phyloP scores from a whole-genome alignment of 1,140 invertebrate species.

The Copidosoma floridanum region DNA sequence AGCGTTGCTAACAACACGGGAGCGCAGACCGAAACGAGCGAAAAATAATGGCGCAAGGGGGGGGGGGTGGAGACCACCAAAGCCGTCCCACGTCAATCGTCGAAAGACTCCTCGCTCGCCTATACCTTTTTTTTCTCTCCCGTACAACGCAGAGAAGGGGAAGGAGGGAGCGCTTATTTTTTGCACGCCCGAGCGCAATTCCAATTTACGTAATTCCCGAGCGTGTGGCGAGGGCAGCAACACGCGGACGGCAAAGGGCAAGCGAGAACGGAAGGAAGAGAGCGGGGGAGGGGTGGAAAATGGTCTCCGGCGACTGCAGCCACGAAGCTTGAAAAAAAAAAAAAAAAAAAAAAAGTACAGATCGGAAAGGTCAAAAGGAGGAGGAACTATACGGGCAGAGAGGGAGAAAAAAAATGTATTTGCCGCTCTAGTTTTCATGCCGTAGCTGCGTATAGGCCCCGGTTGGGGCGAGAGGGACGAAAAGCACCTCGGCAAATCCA shows the following conservation, averaged over 20 bases:
- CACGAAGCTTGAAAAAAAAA: not conserved
- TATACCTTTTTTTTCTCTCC: not conserved
- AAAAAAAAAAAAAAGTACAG: not conserved
- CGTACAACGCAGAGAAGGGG: not conserved
- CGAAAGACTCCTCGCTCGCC: constrained; percentile 12
- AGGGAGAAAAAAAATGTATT: constrained; percentile 51
- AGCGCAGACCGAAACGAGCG: no score
- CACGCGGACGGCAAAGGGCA: constrained; percentile 15
- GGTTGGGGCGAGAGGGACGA: constrained; percentile 42
- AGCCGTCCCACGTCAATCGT: constrained; percentile 16
- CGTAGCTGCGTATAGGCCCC: no score
- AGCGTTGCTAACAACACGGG: no score
- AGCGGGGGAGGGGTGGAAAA: constrained; percentile 25
- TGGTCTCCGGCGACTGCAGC: not conserved
- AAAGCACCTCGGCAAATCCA: constrained; percentile 55
- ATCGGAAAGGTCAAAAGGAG: not conserved
- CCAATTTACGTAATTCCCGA: constrained; percentile 12
- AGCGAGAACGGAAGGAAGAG: constrained; percentile 30
- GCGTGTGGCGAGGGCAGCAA: constrained; percentile 21
- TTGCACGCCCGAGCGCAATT: constrained; percentile 8
- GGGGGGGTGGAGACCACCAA: not conserved
- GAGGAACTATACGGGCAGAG: not conserved
- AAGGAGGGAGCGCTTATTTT: constrained; percentile 5
- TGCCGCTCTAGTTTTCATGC: constrained; percentile 50
- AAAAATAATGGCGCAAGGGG: no score